Conservation (phyloP, 2,113 vertebrate genomes). For the Capreolus pygargus region DNA sequence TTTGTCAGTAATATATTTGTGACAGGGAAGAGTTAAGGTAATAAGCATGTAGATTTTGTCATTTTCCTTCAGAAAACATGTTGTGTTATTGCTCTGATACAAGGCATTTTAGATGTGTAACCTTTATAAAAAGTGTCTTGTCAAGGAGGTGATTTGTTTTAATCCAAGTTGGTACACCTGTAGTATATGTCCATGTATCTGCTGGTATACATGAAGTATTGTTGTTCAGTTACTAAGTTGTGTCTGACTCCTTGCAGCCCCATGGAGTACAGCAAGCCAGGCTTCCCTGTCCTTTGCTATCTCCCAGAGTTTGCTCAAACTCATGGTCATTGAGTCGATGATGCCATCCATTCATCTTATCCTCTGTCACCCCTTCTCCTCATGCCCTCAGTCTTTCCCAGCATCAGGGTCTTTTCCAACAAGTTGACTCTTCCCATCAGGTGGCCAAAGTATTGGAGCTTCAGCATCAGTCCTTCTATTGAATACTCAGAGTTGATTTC, state of each 20-base stretch:
- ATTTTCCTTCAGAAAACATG: neutral
- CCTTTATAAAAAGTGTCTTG: conserved; percentile 30
- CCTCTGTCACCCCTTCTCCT: neutral
- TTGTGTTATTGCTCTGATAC: neutral
- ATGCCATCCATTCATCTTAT: neutral
- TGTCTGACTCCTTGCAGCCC: neutral
- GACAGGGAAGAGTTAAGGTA: neutral
- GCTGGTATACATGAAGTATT: neutral
- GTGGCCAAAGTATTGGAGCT: neutral
- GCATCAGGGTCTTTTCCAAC: neutral
- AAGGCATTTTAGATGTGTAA: neutral
- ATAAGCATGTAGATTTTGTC: neutral
- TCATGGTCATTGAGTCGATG: neutral
- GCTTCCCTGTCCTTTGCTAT: neutral
- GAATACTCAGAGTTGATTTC: neutral
- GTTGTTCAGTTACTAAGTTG: neutral
- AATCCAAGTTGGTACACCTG: neutral
- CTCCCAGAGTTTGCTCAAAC: neutral
- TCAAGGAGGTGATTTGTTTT: conserved; percentile 5
- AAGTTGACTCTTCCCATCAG: accelerated
- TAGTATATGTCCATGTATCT: neutral
- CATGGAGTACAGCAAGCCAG: neutral
- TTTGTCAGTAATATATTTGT: neutral
- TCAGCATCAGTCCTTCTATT: neutral
- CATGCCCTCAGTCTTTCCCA: neutral